phyloP scores from a whole-genome alignment of 2,113 vertebrate species.

The Nematolebias whitei region DNA sequence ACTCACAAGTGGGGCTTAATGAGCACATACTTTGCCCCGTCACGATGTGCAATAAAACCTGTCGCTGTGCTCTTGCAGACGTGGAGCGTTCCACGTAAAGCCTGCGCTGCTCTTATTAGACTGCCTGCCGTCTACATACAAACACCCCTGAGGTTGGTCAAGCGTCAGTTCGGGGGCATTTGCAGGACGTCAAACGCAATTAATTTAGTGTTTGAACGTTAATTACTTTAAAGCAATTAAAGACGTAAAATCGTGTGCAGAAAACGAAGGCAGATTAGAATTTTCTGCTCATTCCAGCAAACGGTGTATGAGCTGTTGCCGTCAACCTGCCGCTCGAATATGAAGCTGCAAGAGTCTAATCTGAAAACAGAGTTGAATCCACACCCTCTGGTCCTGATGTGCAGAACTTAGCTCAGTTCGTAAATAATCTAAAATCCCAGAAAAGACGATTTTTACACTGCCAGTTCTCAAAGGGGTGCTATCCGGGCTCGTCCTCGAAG shows the following conservation, averaged over 20 bases:
- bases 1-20: slow-evolving; percentile 37
- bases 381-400: slow-evolving; percentile 3
- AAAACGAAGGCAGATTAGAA: background rate
- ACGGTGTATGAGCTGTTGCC: too few species aligned
- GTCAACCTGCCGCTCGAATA: too few species aligned
- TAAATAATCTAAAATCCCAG: too few species aligned
- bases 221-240: background rate
- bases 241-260: slow-evolving; percentile 5
- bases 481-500: slow-evolving; percentile 29
- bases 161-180: slow-evolving; percentile 4
- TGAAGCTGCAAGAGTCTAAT: background rate
- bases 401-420: slow-evolving; percentile 6
- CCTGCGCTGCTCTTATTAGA: slow-evolving; percentile 25
- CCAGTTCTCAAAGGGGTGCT: slow-evolving; percentile 28
- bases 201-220: slow-evolving; percentile 26
- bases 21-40: slow-evolving; percentile 16
- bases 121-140: slow-evolving; percentile 30
- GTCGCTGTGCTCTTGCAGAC: slow-evolving; percentile 37
- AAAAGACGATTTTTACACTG: slow-evolving; percentile 25
- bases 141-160: slow-evolving; percentile 31
- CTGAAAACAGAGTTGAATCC: slow-evolving; percentile 9
- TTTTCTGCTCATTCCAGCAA: too few species aligned
- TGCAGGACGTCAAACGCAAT: background rate
- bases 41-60: slow-evolving; percentile 44
- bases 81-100: slow-evolving; percentile 40